Evolutionary conservation across 2,113 vertebrate genomes (phyloP).

Genomic region (Chroicocephalus ridibundus): DNA sequence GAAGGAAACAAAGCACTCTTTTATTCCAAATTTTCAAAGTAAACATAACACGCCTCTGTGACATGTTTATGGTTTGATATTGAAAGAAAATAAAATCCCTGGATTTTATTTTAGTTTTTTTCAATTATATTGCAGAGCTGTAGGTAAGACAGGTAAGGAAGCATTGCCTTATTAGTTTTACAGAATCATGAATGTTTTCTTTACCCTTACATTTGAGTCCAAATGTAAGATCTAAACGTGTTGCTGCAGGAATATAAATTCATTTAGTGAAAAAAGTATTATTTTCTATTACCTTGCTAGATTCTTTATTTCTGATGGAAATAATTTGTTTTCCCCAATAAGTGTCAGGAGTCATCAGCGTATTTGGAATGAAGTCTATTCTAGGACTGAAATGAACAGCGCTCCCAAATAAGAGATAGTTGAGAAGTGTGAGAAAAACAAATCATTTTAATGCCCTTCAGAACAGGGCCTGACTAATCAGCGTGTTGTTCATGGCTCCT

Average conservation of each 20-base stretch:
- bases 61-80: not conserved
- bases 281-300: not conserved
- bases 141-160: not conserved
- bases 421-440: constrained; percentile 9
- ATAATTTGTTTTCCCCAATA: constrained; percentile 20
- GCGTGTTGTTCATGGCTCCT: constrained; percentile 16
- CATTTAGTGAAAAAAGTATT: not conserved
- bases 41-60: not conserved
- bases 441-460: constrained; percentile 24
- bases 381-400: not conserved
- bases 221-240: not conserved
- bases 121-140: not conserved
- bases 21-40: not conserved
- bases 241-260: constrained; percentile 3
- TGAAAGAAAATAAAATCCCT: not conserved
- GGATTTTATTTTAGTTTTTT: not conserved
- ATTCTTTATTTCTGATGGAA: constrained; percentile 25
- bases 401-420: not conserved
- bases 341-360: not conserved
- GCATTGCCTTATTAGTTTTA: not conserved
- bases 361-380: not conserved
- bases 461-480: constrained; percentile 16
- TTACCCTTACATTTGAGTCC: not conserved
- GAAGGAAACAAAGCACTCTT: not conserved
- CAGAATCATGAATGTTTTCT: not conserved